phyloP scores from a whole-genome alignment of 2,888 invertebrate species.

The Harpagoxenus sublaevis region DNA sequence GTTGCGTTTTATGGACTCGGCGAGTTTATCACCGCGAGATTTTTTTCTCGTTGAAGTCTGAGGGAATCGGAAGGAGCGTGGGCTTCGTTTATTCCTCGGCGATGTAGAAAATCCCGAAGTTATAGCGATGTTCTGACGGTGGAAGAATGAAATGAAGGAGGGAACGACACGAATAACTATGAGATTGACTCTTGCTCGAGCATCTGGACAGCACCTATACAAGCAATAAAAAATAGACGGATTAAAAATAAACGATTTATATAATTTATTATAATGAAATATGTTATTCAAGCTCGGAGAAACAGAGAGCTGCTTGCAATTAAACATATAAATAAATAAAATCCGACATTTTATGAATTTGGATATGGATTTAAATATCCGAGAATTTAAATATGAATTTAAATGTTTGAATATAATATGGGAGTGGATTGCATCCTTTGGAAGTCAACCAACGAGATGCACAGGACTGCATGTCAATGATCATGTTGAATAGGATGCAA shows the following conservation, averaged over 20 bases:
- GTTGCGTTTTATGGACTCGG: constrained; percentile 35
- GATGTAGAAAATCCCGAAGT: constrained; percentile 10
- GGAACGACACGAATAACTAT: not conserved
- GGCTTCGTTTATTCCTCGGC: constrained; percentile 18
- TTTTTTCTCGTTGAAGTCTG: not conserved
- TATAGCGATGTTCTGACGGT: not conserved
- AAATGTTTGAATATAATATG: constrained; percentile 6
- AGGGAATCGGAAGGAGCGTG: constrained; percentile 31
- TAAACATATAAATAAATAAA: not conserved
- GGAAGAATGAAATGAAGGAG: not conserved
- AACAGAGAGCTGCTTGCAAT: not conserved
- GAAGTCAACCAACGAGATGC: constrained; percentile 7
- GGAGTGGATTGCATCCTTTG: constrained; percentile 17
- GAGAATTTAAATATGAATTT: constrained; percentile 18
- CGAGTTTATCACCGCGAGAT: constrained; percentile 40
- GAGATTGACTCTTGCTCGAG: not conserved
- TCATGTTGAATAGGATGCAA: constrained; percentile 64
- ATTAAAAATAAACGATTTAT: not conserved
- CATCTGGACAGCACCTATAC: not conserved
- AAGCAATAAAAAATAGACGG: not conserved
- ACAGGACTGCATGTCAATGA: constrained; percentile 35
- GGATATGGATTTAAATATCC: not conserved
- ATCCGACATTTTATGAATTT: not conserved
- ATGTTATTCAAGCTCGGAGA: not conserved
- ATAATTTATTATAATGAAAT: constrained; percentile 7